Percentiles rank a stretch among this genome's conserved stretches.
Conservation (phyloP, 2,888 invertebrate genomes). For the Caradrina kadenii region DNA sequence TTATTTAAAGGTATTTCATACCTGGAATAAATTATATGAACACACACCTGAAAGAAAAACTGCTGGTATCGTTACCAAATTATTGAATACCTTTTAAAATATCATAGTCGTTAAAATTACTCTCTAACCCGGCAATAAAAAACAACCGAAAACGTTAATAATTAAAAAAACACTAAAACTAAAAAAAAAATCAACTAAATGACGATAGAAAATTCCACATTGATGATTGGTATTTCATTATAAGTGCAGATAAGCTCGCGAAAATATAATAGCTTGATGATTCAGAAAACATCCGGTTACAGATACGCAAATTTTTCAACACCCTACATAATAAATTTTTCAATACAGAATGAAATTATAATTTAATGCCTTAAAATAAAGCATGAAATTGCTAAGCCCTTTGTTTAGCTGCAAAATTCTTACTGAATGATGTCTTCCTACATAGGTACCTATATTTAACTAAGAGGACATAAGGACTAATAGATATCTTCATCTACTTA, state of each 20-base stretch:
- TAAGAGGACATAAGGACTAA: too few relatives aligned
- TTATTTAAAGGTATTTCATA: too few relatives aligned
- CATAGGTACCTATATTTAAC: too few relatives aligned
- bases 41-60: too few relatives aligned
- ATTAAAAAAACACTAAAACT: not conserved
- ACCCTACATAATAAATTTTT: slow-evolving; percentile 37
- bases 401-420: slow-evolving; percentile 4
- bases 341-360: slow-evolving; percentile 21
- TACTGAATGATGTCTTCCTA: not conserved
- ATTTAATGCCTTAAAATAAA: not conserved
- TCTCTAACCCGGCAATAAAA: not conserved
- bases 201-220: slow-evolving; percentile 3
- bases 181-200: not conserved
- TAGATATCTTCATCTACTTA: too few relatives aligned
- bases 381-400: not conserved
- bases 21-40: too few relatives aligned
- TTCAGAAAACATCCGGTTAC: slow-evolving; percentile 45
- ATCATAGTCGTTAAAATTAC: not conserved
- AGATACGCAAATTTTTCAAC: slow-evolving; percentile 43
- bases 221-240: slow-evolving; percentile 27
- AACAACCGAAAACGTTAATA: not conserved
- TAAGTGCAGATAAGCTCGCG: not conserved
- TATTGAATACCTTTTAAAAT: too few relatives aligned
- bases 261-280: slow-evolving; percentile 23
- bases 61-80: too few relatives aligned